phyloP scores from a whole-genome alignment of 1,140 invertebrate genomes.

The Halyomorpha halys region DNA sequence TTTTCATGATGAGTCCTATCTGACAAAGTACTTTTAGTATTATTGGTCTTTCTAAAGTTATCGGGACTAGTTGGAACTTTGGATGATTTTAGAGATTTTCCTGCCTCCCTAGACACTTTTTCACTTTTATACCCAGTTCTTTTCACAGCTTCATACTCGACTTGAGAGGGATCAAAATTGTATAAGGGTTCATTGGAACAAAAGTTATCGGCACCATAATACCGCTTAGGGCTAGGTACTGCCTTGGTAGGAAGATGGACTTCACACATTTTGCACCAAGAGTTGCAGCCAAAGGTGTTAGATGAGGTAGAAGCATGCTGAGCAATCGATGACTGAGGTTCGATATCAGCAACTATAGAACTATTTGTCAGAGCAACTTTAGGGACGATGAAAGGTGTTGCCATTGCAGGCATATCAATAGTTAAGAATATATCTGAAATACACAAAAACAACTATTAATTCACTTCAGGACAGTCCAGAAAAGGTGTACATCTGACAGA shows the following conservation, averaged over 20 bases:
- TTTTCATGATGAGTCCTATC: constrained; percentile 22
- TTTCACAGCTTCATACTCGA: constrained; percentile 1
- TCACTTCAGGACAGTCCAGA: background rate
- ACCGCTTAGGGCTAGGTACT: background rate
- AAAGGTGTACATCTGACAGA: background rate
- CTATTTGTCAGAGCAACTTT: constrained; percentile 18
- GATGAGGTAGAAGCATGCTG: background rate
- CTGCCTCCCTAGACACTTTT: too few relatives aligned
- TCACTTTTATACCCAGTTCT: background rate
- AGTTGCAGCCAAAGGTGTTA: background rate
- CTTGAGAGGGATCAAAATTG: background rate
- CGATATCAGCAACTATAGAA: background rate
- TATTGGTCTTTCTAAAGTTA: too few relatives aligned
- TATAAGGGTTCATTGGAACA: background rate
- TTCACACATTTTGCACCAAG: constrained; percentile 16
- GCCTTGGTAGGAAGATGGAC: background rate
- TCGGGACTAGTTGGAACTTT: too few relatives aligned
- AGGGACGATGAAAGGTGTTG: constrained; percentile 20
- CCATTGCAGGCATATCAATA: constrained; percentile 18
- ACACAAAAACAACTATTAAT: background rate
- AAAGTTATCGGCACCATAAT: background rate
- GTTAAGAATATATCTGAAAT: background rate
- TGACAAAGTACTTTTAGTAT: too few relatives aligned
- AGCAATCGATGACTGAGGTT: background rate
- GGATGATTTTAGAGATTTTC: too few relatives aligned